phyloP scores from a whole-genome alignment of 2,113 vertebrate genomes.

The Antechinus flavipes region DNA sequence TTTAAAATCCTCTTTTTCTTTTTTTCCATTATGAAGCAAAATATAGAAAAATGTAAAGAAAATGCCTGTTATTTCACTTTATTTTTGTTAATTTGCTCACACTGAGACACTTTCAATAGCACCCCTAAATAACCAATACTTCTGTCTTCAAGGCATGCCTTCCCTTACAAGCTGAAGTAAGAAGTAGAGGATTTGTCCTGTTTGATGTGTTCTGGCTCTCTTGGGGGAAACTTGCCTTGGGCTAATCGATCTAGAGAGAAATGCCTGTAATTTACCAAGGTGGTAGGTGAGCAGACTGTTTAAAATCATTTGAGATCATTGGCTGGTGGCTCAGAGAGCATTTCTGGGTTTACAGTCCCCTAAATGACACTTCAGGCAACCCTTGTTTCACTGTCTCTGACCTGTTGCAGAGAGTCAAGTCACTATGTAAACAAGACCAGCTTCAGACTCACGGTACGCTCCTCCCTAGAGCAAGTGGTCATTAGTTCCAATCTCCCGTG shows the following conservation, averaged over 20 bases:
- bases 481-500: conserved; percentile 74
- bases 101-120: background rate
- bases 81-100: conserved; percentile 26
- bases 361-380: conserved; percentile 75
- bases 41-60: conserved; percentile 61
- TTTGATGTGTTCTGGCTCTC: background rate
- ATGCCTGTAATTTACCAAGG: conserved; percentile 51
- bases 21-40: conserved; percentile 28
- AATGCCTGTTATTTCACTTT: conserved; percentile 26
- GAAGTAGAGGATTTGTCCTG: background rate
- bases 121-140: background rate
- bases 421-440: conserved; percentile 70
- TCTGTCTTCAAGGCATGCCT: background rate
- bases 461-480: conserved; percentile 77
- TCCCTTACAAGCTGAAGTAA: conserved; percentile 1
- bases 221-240: conserved; percentile 53
- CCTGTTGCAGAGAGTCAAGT: conserved; percentile 79
- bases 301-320: conserved; percentile 60
- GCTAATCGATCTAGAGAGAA: conserved; percentile 56
- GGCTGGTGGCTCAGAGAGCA: conserved; percentile 66
- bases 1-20: background rate
- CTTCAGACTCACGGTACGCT: conserved; percentile 63
- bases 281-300: conserved; percentile 34
- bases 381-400: conserved; percentile 75
- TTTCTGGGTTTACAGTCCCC: conserved; percentile 78